Evolutionary conservation across 2,888 invertebrate species (phyloP).

Genomic region (Ophion costatus): DNA sequence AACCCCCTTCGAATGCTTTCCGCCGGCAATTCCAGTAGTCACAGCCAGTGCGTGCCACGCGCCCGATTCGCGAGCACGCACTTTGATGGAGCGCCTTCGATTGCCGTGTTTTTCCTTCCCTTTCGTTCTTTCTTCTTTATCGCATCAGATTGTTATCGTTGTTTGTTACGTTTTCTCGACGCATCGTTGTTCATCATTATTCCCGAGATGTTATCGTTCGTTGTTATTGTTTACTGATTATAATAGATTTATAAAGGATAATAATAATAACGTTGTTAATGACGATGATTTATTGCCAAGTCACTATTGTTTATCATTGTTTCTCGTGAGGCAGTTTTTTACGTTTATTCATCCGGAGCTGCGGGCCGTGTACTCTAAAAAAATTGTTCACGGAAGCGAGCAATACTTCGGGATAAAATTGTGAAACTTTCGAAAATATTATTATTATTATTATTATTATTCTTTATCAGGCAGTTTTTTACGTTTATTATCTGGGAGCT

Average conservation of each 20-base stretch:
- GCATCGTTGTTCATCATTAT: background rate
- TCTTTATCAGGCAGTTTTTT: too few relatives aligned
- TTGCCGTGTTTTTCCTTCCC: conserved; percentile 2
- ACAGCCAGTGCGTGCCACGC: conserved; percentile 80
- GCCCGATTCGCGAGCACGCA: conserved; percentile 76
- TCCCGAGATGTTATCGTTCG: background rate
- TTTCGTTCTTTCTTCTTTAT: background rate
- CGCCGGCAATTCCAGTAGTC: conserved; percentile 59
- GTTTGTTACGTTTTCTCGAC: background rate
- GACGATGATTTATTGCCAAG: background rate
- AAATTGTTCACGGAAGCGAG: background rate
- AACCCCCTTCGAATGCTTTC: conserved; percentile 61
- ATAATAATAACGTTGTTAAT: background rate
- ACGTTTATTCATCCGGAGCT: too few relatives aligned
- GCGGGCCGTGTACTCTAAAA: too few relatives aligned
- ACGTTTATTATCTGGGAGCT: too few relatives aligned
- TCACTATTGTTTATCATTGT: background rate
- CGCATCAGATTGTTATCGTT: background rate
- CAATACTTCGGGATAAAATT: background rate
- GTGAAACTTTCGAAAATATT: background rate
- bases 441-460: background rate
- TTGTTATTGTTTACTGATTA: background rate
- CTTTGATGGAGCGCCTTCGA: conserved; percentile 49
- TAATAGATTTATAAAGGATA: too few relatives aligned
- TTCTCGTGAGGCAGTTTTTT: too few relatives aligned